Evolutionary conservation across 2,888 invertebrate species (phyloP).

Genomic region (Acheta domesticus): DNA sequence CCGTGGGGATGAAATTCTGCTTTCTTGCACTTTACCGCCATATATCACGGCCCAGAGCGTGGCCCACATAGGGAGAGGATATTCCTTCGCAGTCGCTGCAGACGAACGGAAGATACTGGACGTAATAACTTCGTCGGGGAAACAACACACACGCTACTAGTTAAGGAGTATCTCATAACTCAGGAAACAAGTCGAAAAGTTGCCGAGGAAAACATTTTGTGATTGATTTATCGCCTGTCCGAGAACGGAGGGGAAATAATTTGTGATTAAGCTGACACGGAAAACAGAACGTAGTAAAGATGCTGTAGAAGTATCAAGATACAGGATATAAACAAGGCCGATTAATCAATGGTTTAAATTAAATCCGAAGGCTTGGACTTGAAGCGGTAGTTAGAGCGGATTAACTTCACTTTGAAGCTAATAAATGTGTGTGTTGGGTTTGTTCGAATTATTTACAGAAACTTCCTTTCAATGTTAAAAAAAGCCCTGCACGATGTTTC

Average conservation of each 20-base stretch:
- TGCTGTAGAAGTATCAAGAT: too few species aligned
- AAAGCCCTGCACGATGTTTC: too few species aligned
- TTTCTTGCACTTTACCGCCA: constrained; percentile 18
- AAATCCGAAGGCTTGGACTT: too few species aligned
- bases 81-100: neutral
- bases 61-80: constrained; percentile 3
- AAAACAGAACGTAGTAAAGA: too few species aligned
- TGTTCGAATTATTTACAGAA: too few species aligned
- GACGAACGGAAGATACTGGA: constrained; percentile 10
- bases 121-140: neutral
- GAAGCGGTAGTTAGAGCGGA: too few species aligned
- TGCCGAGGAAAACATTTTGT: neutral
- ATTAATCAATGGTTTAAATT: too few species aligned
- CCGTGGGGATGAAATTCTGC: constrained; percentile 18
- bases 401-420: too few species aligned
- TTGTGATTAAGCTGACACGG: neutral
- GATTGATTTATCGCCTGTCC: neutral
- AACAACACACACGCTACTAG: constrained; percentile 7
- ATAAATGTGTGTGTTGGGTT: too few species aligned
- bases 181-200: neutral
- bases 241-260: neutral
- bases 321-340: too few species aligned
- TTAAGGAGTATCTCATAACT: neutral
- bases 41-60: neutral
- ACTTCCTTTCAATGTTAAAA: too few species aligned